Conservation (phyloP, 2,113 vertebrate species). For the Catharus bicknelli region DNA sequence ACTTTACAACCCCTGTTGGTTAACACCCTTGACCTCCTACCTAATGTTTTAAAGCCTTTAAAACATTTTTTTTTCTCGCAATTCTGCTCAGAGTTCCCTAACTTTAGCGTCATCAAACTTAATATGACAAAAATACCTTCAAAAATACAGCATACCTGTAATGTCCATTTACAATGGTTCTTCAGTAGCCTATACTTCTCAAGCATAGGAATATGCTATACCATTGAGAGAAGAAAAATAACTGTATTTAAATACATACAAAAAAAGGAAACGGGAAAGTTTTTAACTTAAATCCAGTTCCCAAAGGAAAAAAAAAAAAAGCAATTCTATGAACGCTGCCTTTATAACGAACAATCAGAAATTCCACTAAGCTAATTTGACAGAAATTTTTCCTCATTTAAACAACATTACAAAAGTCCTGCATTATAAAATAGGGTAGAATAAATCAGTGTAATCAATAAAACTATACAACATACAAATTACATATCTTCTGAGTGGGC, state of each 20-base stretch:
- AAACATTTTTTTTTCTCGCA: constrained; percentile 84
- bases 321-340: constrained; percentile 92
- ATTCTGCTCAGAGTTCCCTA: constrained; percentile 88
- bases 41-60: constrained; percentile 87
- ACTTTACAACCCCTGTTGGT: constrained; percentile 84
- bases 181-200: constrained; percentile 90
- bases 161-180: constrained; percentile 98
- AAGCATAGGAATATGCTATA: constrained; percentile 94
- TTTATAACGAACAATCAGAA: constrained; percentile 95
- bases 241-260: constrained; percentile 97
- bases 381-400: constrained; percentile 93
- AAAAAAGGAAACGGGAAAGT: constrained; percentile 92
- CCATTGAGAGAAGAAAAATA: constrained; percentile 88
- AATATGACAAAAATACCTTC: constrained; percentile 93
- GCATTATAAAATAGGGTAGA: constrained; percentile 99
- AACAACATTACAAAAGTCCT: constrained; percentile 99
- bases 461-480: constrained; percentile 99
- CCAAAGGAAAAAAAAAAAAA: constrained; percentile 80
- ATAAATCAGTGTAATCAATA: constrained; percentile 99
- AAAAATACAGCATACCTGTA: constrained; percentile 97
- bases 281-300: constrained; percentile 98
- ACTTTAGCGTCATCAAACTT: constrained; percentile 92
- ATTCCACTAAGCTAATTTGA: constrained; percentile 97
- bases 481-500: constrained; percentile 87
- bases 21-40: constrained; percentile 86